Base-by-base conservation (phyloP, 2,888 invertebrate genomes). In the Yponomeuta cagnagella region DNA sequence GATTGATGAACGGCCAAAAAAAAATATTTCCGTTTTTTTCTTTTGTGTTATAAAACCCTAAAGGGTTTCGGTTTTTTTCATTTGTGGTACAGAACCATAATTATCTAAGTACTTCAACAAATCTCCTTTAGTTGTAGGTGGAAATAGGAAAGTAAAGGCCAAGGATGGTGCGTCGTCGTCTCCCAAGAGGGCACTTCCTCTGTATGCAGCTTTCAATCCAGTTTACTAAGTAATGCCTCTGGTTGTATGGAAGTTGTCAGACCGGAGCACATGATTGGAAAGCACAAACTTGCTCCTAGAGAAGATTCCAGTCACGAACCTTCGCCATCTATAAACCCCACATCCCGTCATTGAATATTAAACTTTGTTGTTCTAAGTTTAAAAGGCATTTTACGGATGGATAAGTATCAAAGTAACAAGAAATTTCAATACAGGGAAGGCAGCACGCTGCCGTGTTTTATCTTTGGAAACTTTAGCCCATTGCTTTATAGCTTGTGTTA, bases 191-290 rank as follows among this genome's bases (percentile, higher is more conserved):
- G 65, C 65, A 65, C 33, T 65, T 65, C 65, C 65, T 65, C 52
- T 12, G 4, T 68, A n/a, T 68, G 10, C 10, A 63, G 69, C 69
- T 69, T 69, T 69, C 69, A 69, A 69, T 69, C 69, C 69, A 63
- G 63, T 63, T 69, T 15, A 1, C n/a, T 23, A 10, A 33, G 31
- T 31, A 63, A 31, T 63, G 33, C 12, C 63, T 69, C 1, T 69
- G 31, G n/a, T 69, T 9, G 10, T 67, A 67, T 12, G 67, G 12
- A 37, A 37, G 67, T 43, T 15, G 33, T 37, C 43, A 43, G 43
- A 33, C 37, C 33, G 65, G 58, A 33, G 37, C 9, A 69, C 69
- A 30, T 12, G 69, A 48, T 69, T 69, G 63, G 63, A 69, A 69
- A 69, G 69, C 63, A 10, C 64, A 23, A 64, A 64, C 30, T 64